A percentile compares a stretch with the other conserved stretches of the same genome.
Evolutionary conservation across 2,113 vertebrate species (phyloP).

Genomic region (Anser cygnoides): DNA sequence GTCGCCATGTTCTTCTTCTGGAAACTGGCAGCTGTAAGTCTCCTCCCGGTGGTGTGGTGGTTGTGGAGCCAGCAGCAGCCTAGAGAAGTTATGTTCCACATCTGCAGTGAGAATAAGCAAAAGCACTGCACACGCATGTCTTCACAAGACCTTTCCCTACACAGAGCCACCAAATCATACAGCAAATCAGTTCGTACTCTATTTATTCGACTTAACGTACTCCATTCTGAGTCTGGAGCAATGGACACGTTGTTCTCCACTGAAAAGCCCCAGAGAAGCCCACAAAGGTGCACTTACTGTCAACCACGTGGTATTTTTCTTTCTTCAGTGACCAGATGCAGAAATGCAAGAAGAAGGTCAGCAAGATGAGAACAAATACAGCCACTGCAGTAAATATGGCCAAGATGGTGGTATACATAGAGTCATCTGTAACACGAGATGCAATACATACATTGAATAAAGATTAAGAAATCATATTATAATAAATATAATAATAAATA

Average conservation of each 20-base stretch:
- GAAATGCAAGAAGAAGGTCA: slow-evolving; percentile 49
- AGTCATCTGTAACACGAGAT: neutral
- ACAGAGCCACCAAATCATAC: neutral
- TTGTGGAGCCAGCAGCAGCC: neutral
- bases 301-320: neutral
- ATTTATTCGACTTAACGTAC: neutral
- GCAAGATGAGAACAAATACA: slow-evolving; percentile 50
- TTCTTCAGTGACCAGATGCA: slow-evolving; percentile 64
- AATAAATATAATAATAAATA: no score
- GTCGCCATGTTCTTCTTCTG: slow-evolving; percentile 76
- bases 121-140: neutral
- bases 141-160: neutral
- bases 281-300: neutral
- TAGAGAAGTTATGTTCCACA: neutral
- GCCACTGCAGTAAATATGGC: neutral
- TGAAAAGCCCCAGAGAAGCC: neutral
- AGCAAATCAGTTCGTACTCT: accelerated
- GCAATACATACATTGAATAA: neutral
- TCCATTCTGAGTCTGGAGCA: neutral
- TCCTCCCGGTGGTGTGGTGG: slow-evolving; percentile 15
- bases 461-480: neutral
- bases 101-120: slow-evolving; percentile 10
- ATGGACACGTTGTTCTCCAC: neutral
- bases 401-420: neutral
- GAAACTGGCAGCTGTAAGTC: slow-evolving; percentile 74